Evolutionary conservation across 2,888 invertebrate species (phyloP).

Genomic region (Neelides folsomi): DNA sequence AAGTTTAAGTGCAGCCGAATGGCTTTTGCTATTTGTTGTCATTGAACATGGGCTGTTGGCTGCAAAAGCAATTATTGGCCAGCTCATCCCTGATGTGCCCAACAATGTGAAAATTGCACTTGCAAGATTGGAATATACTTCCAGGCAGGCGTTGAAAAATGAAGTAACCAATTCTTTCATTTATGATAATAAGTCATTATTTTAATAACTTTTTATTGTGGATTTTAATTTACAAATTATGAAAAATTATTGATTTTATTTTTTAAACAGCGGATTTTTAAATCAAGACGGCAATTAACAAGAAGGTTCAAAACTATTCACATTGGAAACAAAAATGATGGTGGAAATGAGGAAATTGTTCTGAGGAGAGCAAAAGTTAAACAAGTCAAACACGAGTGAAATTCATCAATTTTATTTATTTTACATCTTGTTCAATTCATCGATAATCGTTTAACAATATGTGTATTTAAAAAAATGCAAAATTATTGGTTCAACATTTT

Average conservation of each 20-base stretch:
- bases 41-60: constrained; percentile 56
- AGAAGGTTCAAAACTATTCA: constrained; percentile 42
- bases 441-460: too few relatives aligned
- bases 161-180: constrained; percentile 36
- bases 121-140: constrained; percentile 49
- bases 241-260: constrained; percentile 4
- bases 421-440: too few relatives aligned
- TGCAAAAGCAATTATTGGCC: constrained; percentile 51
- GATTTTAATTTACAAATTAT: background rate
- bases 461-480: too few relatives aligned
- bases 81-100: constrained; percentile 56
- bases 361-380: too few relatives aligned
- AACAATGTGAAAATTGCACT: constrained; percentile 52
- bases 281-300: constrained; percentile 38
- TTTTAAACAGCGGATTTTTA: constrained; percentile 39
- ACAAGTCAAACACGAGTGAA: too few relatives aligned
- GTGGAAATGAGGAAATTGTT: background rate
- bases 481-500: too few relatives aligned
- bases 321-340: constrained; percentile 30
- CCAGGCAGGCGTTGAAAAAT: constrained; percentile 49
- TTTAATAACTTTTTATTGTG: background rate
- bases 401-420: too few relatives aligned
- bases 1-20: constrained; percentile 39
- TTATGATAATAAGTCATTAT: background rate
- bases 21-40: constrained; percentile 51